These are phyloP conservation scores for Dromas ardeola DNA, from an alignment of 2,113 vertebrate genomes.

Conservation along the genomic window DNA sequence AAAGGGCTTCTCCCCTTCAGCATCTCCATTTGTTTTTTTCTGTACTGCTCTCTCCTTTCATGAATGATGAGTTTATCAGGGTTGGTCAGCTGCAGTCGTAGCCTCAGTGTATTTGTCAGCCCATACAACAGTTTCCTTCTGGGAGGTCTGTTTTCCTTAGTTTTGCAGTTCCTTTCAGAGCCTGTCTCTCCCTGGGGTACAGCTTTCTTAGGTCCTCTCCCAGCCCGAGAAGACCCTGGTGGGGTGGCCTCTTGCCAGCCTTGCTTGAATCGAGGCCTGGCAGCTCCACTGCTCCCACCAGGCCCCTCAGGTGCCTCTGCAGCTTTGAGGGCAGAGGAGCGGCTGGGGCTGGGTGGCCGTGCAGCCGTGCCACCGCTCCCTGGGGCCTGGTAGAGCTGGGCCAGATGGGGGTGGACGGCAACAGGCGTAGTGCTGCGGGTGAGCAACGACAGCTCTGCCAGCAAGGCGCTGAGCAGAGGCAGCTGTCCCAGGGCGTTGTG, in stretches of 20 bases:
- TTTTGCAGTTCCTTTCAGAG: slow-evolving; percentile 4
- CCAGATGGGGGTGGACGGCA: background rate
- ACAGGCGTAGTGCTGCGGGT: background rate
- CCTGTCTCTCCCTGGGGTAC: background rate
- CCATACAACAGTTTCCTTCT: slow-evolving; percentile 80
- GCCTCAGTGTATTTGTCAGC: slow-evolving; percentile 84
- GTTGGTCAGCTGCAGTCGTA: slow-evolving; percentile 82
- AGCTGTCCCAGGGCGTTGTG: slow-evolving; percentile 70
- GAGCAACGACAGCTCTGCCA: slow-evolving; percentile 85
- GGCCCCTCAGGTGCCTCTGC: background rate
- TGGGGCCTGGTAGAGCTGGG: slow-evolving; percentile 70
- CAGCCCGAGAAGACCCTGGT: background rate
- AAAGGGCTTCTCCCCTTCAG: slow-evolving; percentile 14
- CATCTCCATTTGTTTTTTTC: slow-evolving; percentile 61
- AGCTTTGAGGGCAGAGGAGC: background rate
- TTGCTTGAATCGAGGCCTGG: background rate
- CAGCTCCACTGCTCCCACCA: background rate
- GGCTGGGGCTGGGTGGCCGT: background rate
- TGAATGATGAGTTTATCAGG: slow-evolving; percentile 60
- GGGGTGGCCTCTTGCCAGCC: background rate
- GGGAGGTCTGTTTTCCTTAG: slow-evolving; percentile 6
- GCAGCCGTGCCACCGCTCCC: background rate
- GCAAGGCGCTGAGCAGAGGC: slow-evolving; percentile 86
- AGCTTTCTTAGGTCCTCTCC: slow-evolving; percentile 16
- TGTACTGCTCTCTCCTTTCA: slow-evolving; percentile 75